Evolutionary conservation across 2,888 invertebrate species (phyloP), one percentile per base, ranked within the genome.

Genomic region (Brenthis daphne): DNA sequence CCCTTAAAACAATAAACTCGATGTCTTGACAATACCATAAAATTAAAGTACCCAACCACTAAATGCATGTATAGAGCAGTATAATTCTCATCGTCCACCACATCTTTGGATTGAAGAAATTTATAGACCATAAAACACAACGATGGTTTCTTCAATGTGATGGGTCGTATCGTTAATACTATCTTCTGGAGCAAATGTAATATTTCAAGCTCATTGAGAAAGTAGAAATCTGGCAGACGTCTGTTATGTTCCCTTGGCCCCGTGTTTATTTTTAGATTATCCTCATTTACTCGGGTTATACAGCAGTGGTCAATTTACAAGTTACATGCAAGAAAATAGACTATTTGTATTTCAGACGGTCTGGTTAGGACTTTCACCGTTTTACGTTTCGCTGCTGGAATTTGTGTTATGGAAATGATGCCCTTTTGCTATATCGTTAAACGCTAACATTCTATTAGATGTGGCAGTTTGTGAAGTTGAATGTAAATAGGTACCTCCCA

Each of bases 351-450:
- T 90, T 89, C 85, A 90, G 88, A 80, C 82, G 81, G 83, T 81
- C 81, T 80, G 79, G 80, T 79, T 85, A 79, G 79, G 74, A 90
- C 90, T 90, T 90, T 90, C 91, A 86, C 90, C 90, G 82, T 83
- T 88, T 8, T 85, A 85, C 82, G 82, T 86, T 85, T 83, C 80
- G 80, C 84, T 83, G 78, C 81, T 84, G 87, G 87, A 87, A 89
- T 90, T 89, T 85, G 85, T 86, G 87, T 80, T 88, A 86, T 84
- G 84, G 81, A 82, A 84, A 84, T 85, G 82, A 82, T 78, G 78
- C 79, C 79, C 78, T 78, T 63, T 76, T 76, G 72, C 77, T 77
- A 77, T 77, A 76, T 81, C 80, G 81, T 81, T 81, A 80, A 81
- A 81, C 79, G 82, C 63, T 79, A 70, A 74, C 80, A 80, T 81